Evolutionary conservation across 2,888 invertebrate species (phyloP).

Genomic region (Erebia epiphron): DNA sequence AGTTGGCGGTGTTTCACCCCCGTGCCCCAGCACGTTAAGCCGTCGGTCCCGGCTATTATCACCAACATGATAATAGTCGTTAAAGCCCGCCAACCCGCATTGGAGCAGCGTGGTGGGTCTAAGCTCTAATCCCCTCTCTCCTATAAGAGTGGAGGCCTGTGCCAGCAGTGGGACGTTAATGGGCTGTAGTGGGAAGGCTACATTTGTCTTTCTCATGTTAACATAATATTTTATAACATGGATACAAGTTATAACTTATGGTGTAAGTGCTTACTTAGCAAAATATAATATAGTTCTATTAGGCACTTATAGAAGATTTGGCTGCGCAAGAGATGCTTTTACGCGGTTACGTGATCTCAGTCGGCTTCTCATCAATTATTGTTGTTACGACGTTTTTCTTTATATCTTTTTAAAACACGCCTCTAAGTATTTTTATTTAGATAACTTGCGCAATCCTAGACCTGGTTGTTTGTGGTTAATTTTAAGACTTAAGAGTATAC

Average conservation of each 20-base stretch:
- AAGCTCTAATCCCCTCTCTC: no score
- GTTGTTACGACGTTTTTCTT: slow-evolving; percentile 39
- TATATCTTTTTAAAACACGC: slow-evolving; percentile 38
- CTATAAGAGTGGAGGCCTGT: no score
- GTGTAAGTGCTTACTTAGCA: slow-evolving; percentile 8
- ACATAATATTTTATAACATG: slow-evolving; percentile 1
- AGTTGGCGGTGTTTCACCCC: no score
- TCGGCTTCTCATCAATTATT: slow-evolving; percentile 51
- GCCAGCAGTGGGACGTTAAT: no score
- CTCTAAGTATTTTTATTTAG: neutral
- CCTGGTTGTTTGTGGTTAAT: neutral
- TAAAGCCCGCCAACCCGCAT: no score
- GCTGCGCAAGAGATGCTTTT: slow-evolving; percentile 32
- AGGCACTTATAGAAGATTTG: neutral
- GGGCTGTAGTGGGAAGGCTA: no score
- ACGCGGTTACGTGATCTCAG: slow-evolving; percentile 48
- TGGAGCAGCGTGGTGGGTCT: no score
- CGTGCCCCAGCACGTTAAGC: no score
- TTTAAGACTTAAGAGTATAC: neutral
- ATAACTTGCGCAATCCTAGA: neutral
- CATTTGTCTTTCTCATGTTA: neutral
- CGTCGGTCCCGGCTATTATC: no score
- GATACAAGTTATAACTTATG: neutral
- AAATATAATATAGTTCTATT: slow-evolving; percentile 13
- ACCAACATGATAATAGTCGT: no score